Base-by-base conservation (phyloP, 2,113 vertebrate genomes). In the Ochotona princeps region DNA sequence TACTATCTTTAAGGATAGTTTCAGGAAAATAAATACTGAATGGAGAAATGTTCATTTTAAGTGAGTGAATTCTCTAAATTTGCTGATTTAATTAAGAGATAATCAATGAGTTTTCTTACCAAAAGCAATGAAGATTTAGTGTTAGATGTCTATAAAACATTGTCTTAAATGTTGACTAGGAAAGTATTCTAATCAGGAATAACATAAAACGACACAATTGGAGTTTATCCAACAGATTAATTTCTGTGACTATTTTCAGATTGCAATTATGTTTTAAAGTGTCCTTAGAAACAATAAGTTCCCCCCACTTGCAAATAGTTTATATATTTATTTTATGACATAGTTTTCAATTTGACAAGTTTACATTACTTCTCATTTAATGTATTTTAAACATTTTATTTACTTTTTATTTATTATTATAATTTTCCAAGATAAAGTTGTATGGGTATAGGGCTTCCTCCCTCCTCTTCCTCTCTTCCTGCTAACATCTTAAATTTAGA, bases 31-130 rank as follows among this genome's bases (percentile, higher is more conserved):
- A 23, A 78, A 49, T 90, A n/a, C 80, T 88, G 61, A 30, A 65
- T 93, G 10, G 20, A 51, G 38, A 79, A 87, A 78, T 80, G 12
- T 73, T 83, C 20, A 65, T 12, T 83, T 92, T 79, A 67, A 78
- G 73, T 76, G 92, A 91, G 83, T 95, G 10, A 75, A 72, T 89
- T 91, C 0, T 74, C 30, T 93, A 83, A 86, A 86, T 86, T 38
- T 90, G 60, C 21, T 92, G 54, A 85, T 88, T 83, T 92, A 4
- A 86, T 83, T 92, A 74, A 74, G 49, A 51, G 63, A 17, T 70
- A 92, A 13, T 65, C 23, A 83, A 6, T 95, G 13, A 83, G 3
- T 73, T 92, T 93, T 94, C 61, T 70, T 81, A 86, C 7, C 20
- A 69, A 76, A 83, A 66, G 3, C 2, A 74, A 57, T 13, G 86